Conservation (phyloP, 1,140 invertebrate genomes). For the Monochamus saltuarius region DNA sequence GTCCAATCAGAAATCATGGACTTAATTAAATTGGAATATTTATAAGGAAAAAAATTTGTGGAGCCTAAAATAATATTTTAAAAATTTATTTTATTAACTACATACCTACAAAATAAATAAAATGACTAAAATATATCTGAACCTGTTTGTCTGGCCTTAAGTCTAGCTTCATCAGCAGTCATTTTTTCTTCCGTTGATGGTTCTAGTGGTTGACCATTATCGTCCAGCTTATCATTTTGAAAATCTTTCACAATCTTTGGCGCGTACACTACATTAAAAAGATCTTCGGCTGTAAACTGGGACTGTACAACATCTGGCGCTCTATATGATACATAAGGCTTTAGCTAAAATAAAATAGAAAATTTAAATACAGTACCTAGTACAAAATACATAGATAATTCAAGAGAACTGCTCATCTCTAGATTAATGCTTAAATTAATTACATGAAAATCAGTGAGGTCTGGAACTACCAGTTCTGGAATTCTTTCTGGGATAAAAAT, state of each 20-base stretch:
- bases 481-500: conserved; percentile 82
- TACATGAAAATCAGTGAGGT: conserved; percentile 73
- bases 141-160: conserved; percentile 70
- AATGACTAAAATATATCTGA: conserved; percentile 68
- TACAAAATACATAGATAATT: no score
- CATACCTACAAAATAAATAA: not conserved
- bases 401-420: no score
- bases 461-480: conserved; percentile 89
- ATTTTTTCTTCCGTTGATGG: conserved; percentile 73
- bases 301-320: conserved; percentile 71
- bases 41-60: no score
- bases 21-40: no score
- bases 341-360: conserved; percentile 62
- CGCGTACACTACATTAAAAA: conserved; percentile 83
- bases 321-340: conserved; percentile 92
- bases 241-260: conserved; percentile 80
- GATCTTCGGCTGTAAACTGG: conserved; percentile 79
- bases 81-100: conserved; percentile 10
- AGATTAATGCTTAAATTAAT: no score
- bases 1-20: no score
- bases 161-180: conserved; percentile 68
- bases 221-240: conserved; percentile 67
- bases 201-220: conserved; percentile 66
- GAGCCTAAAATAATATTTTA: not conserved
- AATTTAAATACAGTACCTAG: not conserved